These are phyloP conservation scores for Clusia tigrina DNA, from an alignment of 2,888 invertebrate genomes.

Conservation along the genomic window DNA sequence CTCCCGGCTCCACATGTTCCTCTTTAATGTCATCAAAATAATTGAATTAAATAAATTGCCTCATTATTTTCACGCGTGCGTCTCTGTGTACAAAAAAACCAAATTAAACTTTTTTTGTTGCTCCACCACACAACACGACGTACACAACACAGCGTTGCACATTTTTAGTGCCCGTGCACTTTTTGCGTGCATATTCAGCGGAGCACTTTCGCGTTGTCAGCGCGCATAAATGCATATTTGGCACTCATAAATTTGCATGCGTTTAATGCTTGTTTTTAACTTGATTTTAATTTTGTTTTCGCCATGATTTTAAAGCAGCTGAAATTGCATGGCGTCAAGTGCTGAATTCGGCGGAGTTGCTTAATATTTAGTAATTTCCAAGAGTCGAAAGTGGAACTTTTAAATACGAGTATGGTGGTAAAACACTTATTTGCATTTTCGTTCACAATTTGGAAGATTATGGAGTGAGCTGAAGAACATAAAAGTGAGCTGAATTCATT, in stretches of 20 bases:
- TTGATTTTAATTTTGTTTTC: constrained; percentile 35
- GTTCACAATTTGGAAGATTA: neutral
- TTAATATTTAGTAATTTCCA: too few relatives aligned
- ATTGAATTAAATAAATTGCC: constrained; percentile 65
- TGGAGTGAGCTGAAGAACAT: neutral
- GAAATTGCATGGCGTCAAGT: neutral
- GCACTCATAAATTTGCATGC: constrained; percentile 49
- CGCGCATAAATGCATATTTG: constrained; percentile 53
- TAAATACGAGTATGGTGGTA: too few relatives aligned
- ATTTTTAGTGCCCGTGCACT: constrained; percentile 28
- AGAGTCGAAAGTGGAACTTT: too few relatives aligned
- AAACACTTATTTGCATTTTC: neutral
- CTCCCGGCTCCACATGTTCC: neutral
- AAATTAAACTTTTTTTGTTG: constrained; percentile 35
- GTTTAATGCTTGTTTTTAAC: constrained; percentile 39
- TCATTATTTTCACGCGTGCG: constrained; percentile 60
- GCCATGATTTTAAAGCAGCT: neutral
- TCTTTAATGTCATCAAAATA: constrained; percentile 62
- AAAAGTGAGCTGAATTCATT: neutral
- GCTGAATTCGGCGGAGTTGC: too few relatives aligned
- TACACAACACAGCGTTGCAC: constrained; percentile 33
- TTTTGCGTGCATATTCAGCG: constrained; percentile 27
- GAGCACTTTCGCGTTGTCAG: constrained; percentile 19
- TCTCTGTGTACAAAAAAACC: too few relatives aligned
- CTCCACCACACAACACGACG: constrained; percentile 19